Evolutionary conservation across 2,797 vertebrate genomes (phyloP).

Genomic region (Apogon talboti): DNA sequence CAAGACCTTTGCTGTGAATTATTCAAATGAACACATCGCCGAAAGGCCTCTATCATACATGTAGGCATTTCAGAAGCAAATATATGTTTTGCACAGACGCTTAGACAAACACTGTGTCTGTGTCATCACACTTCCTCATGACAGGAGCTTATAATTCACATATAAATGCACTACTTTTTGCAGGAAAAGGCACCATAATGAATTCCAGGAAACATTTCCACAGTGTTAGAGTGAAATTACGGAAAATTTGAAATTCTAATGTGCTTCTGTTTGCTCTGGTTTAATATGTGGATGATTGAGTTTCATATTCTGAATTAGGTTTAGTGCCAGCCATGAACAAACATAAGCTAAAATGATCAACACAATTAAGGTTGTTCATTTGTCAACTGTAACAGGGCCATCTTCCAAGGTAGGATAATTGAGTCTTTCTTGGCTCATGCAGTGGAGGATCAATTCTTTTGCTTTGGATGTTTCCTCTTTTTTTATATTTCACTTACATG

Average conservation of each 20-base stretch:
- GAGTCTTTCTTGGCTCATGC: slow-evolving; percentile 28
- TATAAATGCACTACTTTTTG: slow-evolving; percentile 3
- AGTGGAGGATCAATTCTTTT: slow-evolving; percentile 2
- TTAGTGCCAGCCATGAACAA: slow-evolving; percentile 58
- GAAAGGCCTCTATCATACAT: neutral
- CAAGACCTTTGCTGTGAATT: neutral
- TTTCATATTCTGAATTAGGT: slow-evolving; percentile 55
- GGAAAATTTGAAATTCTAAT: slow-evolving; percentile 32
- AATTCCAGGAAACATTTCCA: slow-evolving; percentile 16
- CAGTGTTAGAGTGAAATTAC: slow-evolving; percentile 19
- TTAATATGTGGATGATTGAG: slow-evolving; percentile 55
- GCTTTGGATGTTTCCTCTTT: neutral
- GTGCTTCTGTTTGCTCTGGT: slow-evolving; percentile 17
- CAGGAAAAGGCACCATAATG: slow-evolving; percentile 8
- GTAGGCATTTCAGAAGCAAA: neutral
- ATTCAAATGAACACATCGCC: neutral
- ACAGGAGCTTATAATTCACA: slow-evolving; percentile 7
- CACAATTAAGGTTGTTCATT: slow-evolving; percentile 67
- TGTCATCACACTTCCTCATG: neutral
- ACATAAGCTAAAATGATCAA: slow-evolving; percentile 64
- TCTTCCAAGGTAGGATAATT: slow-evolving; percentile 48
- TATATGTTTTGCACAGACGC: neutral
- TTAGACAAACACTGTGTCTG: neutral
- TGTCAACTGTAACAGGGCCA: slow-evolving; percentile 40
- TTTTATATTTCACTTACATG: neutral